Conservation (phyloP, 2,888 invertebrate genomes). For the Ptilodon capucinus region DNA sequence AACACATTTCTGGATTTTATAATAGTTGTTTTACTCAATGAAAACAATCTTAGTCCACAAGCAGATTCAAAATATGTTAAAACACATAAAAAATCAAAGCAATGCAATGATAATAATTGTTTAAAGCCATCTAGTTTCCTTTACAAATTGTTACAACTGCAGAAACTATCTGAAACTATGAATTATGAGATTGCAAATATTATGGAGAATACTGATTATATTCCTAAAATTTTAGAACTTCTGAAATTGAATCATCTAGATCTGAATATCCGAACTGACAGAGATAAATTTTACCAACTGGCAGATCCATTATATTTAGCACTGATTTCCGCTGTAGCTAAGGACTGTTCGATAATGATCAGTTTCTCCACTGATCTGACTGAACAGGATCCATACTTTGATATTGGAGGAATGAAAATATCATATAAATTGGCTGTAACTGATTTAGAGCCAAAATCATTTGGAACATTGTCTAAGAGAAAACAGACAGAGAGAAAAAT, state of each 20-base stretch:
- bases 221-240: constrained; percentile 42
- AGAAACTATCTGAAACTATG: constrained; percentile 51
- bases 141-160: constrained; percentile 51
- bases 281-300: constrained; percentile 38
- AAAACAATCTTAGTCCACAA: constrained; percentile 6
- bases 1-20: constrained; percentile 59
- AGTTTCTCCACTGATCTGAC: constrained; percentile 60
- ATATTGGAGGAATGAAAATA: constrained; percentile 59
- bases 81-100: constrained; percentile 5
- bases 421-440: constrained; percentile 83
- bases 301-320: constrained; percentile 44
- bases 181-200: constrained; percentile 18
- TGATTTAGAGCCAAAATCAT: constrained; percentile 86
- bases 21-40: constrained; percentile 49
- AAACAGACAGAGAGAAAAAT: constrained; percentile 53
- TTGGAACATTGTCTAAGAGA: constrained; percentile 56
- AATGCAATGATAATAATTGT: constrained; percentile 37
- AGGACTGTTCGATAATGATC: constrained; percentile 88
- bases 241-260: constrained; percentile 41
- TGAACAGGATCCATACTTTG: constrained; percentile 41
- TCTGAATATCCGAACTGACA: constrained; percentile 33
- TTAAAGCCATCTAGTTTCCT: constrained; percentile 42
- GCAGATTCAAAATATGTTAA: constrained; percentile 16
- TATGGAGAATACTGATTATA: constrained; percentile 46
- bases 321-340: constrained; percentile 85